A percentile compares a stretch with the other conserved stretches of the same genome.
Conservation (phyloP, 2,113 vertebrate species). For the Megaptera novaeangliae region DNA sequence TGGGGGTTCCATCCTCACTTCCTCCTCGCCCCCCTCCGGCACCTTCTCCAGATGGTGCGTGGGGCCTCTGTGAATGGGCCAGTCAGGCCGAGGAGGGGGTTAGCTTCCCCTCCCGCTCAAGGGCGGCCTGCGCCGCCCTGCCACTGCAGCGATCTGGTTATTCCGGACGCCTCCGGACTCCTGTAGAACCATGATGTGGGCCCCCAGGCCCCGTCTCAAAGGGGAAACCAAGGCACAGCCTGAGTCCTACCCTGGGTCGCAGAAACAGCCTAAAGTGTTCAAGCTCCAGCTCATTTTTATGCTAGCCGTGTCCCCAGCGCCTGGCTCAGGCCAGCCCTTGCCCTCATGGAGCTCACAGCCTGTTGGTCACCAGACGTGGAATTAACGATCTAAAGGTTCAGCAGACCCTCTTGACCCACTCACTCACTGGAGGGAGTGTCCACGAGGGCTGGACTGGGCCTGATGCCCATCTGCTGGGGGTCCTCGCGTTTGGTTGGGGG, state of each 20-base stretch:
- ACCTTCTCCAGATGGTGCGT: conserved; percentile 38
- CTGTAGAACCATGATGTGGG: accelerated
- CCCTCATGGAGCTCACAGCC: neutral
- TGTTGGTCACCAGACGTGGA: neutral
- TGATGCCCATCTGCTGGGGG: no score
- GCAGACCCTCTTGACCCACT: accelerated
- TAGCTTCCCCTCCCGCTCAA: neutral
- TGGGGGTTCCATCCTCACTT: neutral
- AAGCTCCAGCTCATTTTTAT: neutral
- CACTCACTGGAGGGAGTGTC: neutral
- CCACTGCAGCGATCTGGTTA: neutral
- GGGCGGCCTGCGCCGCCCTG: neutral
- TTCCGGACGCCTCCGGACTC: neutral
- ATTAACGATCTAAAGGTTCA: no score
- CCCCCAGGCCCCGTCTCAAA: neutral
- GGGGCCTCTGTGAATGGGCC: conserved; percentile 1
- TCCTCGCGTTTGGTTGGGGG: accelerated
- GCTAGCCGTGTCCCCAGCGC: neutral
- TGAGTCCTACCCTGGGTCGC: neutral
- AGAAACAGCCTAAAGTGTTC: neutral
- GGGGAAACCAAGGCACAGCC: neutral
- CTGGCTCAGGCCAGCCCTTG: neutral
- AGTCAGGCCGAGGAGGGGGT: neutral
- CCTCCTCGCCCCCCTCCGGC: neutral
- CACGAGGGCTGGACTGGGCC: neutral